Conservation (phyloP, 2,888 invertebrate species). For the Drosophila mimetica region DNA sequence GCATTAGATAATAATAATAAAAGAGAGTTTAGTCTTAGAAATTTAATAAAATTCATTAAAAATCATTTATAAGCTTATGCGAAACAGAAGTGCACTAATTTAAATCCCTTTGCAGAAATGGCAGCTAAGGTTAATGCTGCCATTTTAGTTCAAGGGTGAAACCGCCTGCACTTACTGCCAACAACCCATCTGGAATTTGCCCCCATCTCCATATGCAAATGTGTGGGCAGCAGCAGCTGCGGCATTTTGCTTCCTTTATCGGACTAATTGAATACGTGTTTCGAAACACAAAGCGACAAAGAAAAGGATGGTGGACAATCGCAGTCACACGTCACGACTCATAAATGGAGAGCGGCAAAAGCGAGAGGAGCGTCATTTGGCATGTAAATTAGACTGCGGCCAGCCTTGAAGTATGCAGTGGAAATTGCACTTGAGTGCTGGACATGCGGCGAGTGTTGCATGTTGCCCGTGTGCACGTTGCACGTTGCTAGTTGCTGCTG, state of each 20-base stretch:
- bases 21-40: too few relatives aligned
- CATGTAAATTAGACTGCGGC: constrained; percentile 69
- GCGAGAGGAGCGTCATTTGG: constrained; percentile 53
- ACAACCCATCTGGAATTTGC: background rate
- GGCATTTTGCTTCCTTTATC: constrained; percentile 16
- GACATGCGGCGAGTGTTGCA: constrained; percentile 60
- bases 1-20: too few relatives aligned
- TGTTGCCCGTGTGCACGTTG: constrained; percentile 40
- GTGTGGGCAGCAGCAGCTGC: constrained; percentile 30
- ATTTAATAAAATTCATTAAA: too few relatives aligned
- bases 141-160: constrained; percentile 8
- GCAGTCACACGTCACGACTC: constrained; percentile 52
- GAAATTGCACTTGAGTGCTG: constrained; percentile 45
- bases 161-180: background rate
- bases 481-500: background rate
- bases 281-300: constrained; percentile 36
- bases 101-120: background rate
- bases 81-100: background rate
- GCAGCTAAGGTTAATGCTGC: too few relatives aligned
- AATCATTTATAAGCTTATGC: too few relatives aligned
- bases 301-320: constrained; percentile 49
- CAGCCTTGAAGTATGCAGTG: constrained; percentile 74
- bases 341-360: constrained; percentile 35
- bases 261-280: constrained; percentile 64
- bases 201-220: constrained; percentile 21